A percentile compares a stretch with the other conserved stretches of the same genome.
These are phyloP conservation scores for Philypnodon macrostomus DNA, from an alignment of 2,797 vertebrate genomes.

Conservation along the genomic window DNA sequence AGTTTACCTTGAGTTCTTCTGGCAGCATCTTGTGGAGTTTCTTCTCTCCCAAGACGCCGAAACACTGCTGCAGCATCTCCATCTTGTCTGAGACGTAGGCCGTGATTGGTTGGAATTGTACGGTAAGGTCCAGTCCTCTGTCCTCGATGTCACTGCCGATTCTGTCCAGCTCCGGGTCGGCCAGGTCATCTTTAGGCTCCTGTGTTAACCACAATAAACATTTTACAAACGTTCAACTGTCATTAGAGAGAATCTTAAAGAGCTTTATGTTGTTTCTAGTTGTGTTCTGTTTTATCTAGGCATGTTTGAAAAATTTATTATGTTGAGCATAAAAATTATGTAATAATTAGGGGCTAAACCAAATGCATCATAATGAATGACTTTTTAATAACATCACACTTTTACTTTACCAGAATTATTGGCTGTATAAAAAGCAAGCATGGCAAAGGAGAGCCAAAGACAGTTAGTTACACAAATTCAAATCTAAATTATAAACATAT, in stretches of 20 bases:
- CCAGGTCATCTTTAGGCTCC: conserved; percentile 78
- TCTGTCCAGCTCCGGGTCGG: conserved; percentile 77
- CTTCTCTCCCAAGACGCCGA: conserved; percentile 88
- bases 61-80: conserved; percentile 94
- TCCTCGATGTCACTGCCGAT: conserved; percentile 93
- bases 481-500: too few relatives aligned
- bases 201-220: conserved; percentile 29
- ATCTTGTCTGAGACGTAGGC: conserved; percentile 84
- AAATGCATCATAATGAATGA: too few relatives aligned
- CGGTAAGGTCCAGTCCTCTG: conserved; percentile 88
- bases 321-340: too few relatives aligned
- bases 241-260: not conserved
- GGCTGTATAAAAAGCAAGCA: too few relatives aligned
- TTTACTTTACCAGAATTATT: too few relatives aligned
- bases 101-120: conserved; percentile 88
- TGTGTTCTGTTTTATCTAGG: too few relatives aligned
- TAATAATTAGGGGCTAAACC: too few relatives aligned
- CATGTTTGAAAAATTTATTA: too few relatives aligned
- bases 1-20: conserved; percentile 88
- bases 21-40: conserved; percentile 94
- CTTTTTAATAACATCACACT: too few relatives aligned
- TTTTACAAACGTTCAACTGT: not conserved
- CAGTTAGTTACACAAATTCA: too few relatives aligned
- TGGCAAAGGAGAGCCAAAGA: too few relatives aligned
- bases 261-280: too few relatives aligned